These are phyloP conservation scores for Aethes cnicana DNA, from an alignment of 2,888 invertebrate species.

Conservation along the genomic window DNA sequence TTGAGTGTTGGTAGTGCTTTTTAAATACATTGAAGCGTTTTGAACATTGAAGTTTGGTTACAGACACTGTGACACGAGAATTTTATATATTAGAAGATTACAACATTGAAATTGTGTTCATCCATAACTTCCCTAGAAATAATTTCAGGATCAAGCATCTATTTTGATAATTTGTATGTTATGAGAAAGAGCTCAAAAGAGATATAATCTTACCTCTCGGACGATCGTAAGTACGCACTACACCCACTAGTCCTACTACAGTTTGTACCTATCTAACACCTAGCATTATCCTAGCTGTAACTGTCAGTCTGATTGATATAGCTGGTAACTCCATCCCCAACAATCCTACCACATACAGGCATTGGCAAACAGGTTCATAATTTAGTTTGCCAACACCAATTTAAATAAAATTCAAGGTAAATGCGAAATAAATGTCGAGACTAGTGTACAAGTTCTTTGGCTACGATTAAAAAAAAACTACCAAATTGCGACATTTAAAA, in stretches of 20 bases:
- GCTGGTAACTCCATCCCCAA: conserved; percentile 64
- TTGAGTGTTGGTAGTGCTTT: too few species aligned
- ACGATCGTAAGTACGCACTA: conserved; percentile 32
- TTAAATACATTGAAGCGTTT: too few species aligned
- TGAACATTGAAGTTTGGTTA: too few species aligned
- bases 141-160: too few species aligned
- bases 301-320: conserved; percentile 60
- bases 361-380: conserved; percentile 4
- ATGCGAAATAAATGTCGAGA: conserved; percentile 66
- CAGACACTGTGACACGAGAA: too few species aligned
- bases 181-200: not conserved
- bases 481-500: conserved; percentile 9
- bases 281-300: conserved; percentile 42
- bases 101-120: too few species aligned
- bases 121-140: too few species aligned
- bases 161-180: not conserved
- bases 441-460: conserved; percentile 76
- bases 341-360: conserved; percentile 22
- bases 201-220: not conserved
- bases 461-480: conserved; percentile 50
- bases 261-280: conserved; percentile 38
- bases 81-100: too few species aligned
- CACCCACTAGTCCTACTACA: conserved; percentile 36
- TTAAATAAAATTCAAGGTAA: conserved; percentile 38
- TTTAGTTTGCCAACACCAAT: conserved; percentile 7